Percentiles rank a stretch among this genome's conserved stretches.
These are phyloP conservation scores for Varecia variegata DNA, from an alignment of 2,797 vertebrate species.

Conservation along the genomic window DNA sequence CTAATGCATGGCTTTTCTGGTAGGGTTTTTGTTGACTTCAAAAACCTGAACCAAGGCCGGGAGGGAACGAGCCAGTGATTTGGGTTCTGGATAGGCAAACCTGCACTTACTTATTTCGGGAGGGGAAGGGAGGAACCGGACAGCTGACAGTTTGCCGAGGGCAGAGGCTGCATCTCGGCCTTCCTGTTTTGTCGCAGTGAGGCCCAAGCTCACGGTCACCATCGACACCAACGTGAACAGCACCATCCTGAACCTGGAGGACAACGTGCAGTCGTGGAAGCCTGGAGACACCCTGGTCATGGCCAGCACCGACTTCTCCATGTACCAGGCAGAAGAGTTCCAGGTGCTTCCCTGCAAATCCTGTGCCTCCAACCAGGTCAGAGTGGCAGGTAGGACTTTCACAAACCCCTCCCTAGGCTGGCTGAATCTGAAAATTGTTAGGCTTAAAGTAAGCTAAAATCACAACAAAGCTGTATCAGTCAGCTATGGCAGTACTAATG, in stretches of 20 bases:
- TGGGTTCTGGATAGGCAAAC: conserved; percentile 48
- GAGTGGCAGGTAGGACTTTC: conserved; percentile 88
- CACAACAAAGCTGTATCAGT: not conserved
- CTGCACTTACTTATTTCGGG: not conserved
- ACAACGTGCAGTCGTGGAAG: conserved; percentile 82
- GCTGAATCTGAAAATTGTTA: not conserved
- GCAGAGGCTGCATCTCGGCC: not conserved
- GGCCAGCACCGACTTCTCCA: conserved; percentile 84
- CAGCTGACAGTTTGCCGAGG: not conserved
- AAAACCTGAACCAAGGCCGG: conserved; percentile 48
- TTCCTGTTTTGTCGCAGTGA: conserved; percentile 84
- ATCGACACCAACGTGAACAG: conserved; percentile 90
- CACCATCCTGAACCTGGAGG: conserved; percentile 88
- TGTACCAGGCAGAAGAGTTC: conserved; percentile 87
- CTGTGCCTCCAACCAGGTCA: conserved; percentile 88
- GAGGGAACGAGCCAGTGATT: conserved; percentile 19
- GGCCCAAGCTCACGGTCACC: conserved; percentile 90
- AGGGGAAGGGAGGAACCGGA: not conserved
- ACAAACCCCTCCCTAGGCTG: fast-evolving
- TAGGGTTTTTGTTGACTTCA: conserved; percentile 66
- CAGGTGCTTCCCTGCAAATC: conserved; percentile 82
- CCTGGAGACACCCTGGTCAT: conserved; percentile 81
- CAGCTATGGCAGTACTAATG: not conserved
- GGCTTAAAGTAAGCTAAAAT: not conserved
- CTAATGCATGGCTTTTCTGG: conserved; percentile 75